Evolutionary conservation across 2,797 vertebrate genomes (phyloP).

Genomic region (Gouania willdenowi): DNA sequence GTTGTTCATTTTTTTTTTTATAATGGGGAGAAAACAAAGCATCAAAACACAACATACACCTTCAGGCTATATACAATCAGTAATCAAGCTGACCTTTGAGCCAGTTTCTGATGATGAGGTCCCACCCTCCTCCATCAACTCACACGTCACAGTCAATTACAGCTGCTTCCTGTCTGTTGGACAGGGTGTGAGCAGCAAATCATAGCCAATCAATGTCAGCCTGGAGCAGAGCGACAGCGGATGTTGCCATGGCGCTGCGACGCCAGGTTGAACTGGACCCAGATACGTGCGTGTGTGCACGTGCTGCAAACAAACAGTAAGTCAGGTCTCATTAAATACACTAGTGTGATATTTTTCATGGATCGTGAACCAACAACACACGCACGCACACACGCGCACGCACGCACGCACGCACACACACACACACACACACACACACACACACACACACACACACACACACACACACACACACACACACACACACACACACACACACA

Average conservation of each 20-base stretch:
- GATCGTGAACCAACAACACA: no score
- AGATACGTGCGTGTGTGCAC: no score
- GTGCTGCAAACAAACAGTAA: no score
- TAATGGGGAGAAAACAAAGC: no score
- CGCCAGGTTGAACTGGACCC: constrained; percentile 8
- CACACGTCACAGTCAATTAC: constrained; percentile 18
- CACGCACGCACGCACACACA: neutral
- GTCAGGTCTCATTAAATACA: no score
- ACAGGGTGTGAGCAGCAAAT: constrained; percentile 13
- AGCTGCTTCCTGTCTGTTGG: constrained; percentile 8
- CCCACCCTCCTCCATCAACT: constrained; percentile 1
- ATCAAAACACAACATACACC: no score
- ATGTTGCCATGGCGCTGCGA: constrained; percentile 27
- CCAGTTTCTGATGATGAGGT: neutral
- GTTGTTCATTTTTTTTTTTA: no score
- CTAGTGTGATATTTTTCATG: no score
- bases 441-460: neutral
- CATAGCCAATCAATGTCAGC: constrained; percentile 24
- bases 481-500: neutral
- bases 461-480: neutral
- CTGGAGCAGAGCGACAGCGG: constrained; percentile 1
- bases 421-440: neutral
- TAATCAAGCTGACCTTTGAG: constrained; percentile 4
- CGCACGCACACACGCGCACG: neutral
- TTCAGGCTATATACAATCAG: no score